Evolutionary conservation across 2,113 vertebrate species (phyloP), one percentile per base, ranked within the genome.

Genomic region (Brachyhypopomus gauderio): DNA sequence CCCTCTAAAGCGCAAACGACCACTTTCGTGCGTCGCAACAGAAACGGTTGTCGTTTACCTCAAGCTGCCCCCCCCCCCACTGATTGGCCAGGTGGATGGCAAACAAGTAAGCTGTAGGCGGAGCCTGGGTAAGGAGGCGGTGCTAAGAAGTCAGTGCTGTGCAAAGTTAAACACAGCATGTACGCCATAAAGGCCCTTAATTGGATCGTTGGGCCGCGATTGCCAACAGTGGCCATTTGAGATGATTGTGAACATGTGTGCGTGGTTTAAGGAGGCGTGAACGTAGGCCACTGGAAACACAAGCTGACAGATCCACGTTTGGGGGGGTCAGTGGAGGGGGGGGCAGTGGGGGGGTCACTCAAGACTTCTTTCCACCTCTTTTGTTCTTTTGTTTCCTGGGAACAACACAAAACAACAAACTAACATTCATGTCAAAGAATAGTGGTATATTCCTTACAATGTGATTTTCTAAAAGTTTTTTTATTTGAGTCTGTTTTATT

Each of bases 121-220:
- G 63, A 67, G 25, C 30, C 19, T 52, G 45, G 45, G 45, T 7
- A 52, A 52, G 12, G 9, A 52, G 45, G 45, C 45, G 45, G 22
- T 36, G 77, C 64, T 56, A 30, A 71, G 71, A 56, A 71, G 0
- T 38, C 16, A 17, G 59, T 14, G 58, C 41, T 9, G 52, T 17
- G 36, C 70, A 80, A 72, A 78, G 86, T 87, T 63, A 45, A 58
- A 73, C 75, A 78, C 69, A 76, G 69, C 73, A 75, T 78, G 60
- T 78, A 60, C 30, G 55, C 81, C 73, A 64, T 74, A 83, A 73
- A 74, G 76, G 45, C 69, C 89, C 90, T 93, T 93, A 93, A 93
- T 92, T 93, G 90, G 91, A 92, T 92, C 89, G 93, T 91, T 90
- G 84, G 80, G 86, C 83, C 85, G 91, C 87, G 62, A 34, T 67